These are phyloP conservation scores for Camponotus pennsylvanicus DNA, from an alignment of 1,140 invertebrate species.

Conservation along the genomic window DNA sequence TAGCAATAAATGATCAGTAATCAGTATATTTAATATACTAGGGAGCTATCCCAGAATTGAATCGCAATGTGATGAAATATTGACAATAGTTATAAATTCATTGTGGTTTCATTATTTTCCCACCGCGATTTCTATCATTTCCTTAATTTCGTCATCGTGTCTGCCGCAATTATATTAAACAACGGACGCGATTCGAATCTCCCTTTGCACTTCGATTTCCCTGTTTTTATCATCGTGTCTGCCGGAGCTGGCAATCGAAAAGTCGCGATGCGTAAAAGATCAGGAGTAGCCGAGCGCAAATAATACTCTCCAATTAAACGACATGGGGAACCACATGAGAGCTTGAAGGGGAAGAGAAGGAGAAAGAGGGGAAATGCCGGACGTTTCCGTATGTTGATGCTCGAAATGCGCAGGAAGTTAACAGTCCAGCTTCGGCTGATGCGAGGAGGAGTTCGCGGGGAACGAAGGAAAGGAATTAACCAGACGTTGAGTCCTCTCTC, in stretches of 20 bases:
- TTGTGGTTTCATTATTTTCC: conserved; percentile 17
- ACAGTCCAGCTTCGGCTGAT: conserved; percentile 61
- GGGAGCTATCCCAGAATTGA: conserved; percentile 1
- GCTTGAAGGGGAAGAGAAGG: not conserved
- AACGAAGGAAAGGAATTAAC: conserved; percentile 80
- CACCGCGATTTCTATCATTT: not conserved
- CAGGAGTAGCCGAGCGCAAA: conserved; percentile 48
- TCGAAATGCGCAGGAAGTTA: conserved; percentile 67
- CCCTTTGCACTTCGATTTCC: conserved; percentile 10
- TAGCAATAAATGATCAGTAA: not conserved
- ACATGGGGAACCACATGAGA: conserved; percentile 28
- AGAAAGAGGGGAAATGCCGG: conserved; percentile 25
- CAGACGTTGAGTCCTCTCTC: conserved; percentile 77
- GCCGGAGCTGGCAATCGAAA: conserved; percentile 56
- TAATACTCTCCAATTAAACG: conserved; percentile 70
- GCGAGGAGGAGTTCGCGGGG: conserved; percentile 38
- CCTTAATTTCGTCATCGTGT: not conserved
- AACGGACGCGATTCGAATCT: conserved; percentile 44
- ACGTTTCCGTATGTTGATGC: conserved; percentile 60
- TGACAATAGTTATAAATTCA: conserved; percentile 21
- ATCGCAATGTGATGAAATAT: not conserved
- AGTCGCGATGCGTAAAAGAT: conserved; percentile 52
- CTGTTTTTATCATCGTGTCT: conserved; percentile 1
- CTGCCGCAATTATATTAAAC: conserved; percentile 40
- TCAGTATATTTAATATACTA: not conserved